These are phyloP conservation scores for Micoletzkya japonica DNA, from an alignment of 2,888 invertebrate species.

Conservation along the genomic window DNA sequence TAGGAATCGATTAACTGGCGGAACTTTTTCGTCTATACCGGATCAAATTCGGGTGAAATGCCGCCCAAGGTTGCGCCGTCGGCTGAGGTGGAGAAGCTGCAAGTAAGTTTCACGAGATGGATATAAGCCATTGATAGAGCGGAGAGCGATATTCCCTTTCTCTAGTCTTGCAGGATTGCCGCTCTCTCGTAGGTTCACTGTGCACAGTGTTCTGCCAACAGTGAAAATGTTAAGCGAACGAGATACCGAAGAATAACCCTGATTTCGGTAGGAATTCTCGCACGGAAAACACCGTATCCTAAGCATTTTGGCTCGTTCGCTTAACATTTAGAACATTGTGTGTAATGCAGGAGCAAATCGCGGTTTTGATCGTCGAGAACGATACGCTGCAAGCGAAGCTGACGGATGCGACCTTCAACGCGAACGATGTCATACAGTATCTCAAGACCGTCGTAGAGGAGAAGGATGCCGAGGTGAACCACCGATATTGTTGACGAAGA, in stretches of 20 bases:
- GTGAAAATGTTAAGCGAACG: too few species aligned
- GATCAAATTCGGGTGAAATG: too few species aligned
- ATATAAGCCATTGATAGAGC: not conserved
- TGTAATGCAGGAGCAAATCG: constrained; percentile 35
- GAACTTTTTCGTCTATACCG: too few species aligned
- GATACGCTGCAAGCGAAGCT: constrained; percentile 34
- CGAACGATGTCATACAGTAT: constrained; percentile 41
- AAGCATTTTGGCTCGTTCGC: not conserved
- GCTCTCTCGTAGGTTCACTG: too few species aligned
- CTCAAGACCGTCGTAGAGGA: constrained; percentile 24
- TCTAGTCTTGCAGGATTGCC: too few species aligned
- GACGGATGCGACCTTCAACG: constrained; percentile 39
- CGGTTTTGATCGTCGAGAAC: constrained; percentile 37
- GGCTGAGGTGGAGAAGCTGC: not conserved
- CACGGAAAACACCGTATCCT: not conserved
- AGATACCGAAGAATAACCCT: too few species aligned
- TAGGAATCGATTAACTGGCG: too few species aligned
- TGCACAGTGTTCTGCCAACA: too few species aligned
- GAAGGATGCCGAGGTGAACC: constrained; percentile 25
- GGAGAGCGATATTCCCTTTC: not conserved
- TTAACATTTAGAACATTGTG: too few species aligned
- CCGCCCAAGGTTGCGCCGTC: not conserved
- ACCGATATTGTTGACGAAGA: too few species aligned
- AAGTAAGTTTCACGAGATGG: constrained; percentile 2
- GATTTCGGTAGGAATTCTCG: too few species aligned